Evolutionary conservation across 2,113 vertebrate species (phyloP), one percentile per base, ranked within the genome.

Genomic region (Tapirus terrestris): DNA sequence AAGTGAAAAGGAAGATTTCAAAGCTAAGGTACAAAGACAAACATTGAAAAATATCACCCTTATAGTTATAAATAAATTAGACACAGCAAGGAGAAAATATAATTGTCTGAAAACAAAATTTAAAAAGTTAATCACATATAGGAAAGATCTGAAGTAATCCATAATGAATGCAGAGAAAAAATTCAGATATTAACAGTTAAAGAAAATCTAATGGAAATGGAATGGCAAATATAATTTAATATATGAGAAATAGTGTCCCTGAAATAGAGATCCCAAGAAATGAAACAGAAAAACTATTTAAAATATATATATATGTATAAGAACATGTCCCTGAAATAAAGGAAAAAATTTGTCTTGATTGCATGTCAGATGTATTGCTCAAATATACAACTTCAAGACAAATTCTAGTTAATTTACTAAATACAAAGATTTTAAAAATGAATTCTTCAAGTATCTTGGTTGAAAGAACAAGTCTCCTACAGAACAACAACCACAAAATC

Each of bases 161-260:
- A 86, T 58, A 86, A 68, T 72, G 56, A 65, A 33, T 67, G 21
- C 48, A 80, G 33, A 61, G 53, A 45, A 95, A 96, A 91, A 72
- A 63, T 88, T 53, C 33, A 89, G 14, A 45, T 45, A 43, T 85
- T 67, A 94, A 27, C 27, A 60, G 23, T 70, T 91, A 73, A 94
- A 83, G 29, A 73, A 68, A 94, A 61, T 65, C 25, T 85, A 93
- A 85, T 86, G 51, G 45, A 96, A 93, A 29, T n/a, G 14, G 23
- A 94, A 89, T 68, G 48, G 75, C 31, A 92, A 68, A 80, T 21
- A 70, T 70, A 89, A 97, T 48, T 94, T 82, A 45, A 82, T 70
- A 75, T 6, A 45, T 68, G 6, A 7, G 14, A 94, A 77, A 84
- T 80, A 21, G 2, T 80, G 23, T 73, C 48, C 8, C 27, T 58